phyloP scores from a whole-genome alignment of 2,888 invertebrate genomes.

The Drosophila borealis region DNA sequence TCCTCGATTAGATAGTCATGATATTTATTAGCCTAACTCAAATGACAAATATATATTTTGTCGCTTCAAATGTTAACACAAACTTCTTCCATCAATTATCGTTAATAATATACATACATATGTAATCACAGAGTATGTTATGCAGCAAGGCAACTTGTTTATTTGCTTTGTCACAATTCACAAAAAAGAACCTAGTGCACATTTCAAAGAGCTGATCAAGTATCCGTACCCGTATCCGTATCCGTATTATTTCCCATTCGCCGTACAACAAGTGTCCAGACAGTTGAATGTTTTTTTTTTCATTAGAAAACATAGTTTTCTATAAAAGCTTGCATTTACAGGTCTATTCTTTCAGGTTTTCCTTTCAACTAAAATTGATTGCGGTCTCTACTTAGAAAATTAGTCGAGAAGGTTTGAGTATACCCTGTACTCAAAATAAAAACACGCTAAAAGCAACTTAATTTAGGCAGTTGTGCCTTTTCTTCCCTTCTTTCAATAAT shows the following conservation, averaged over 20 bases:
- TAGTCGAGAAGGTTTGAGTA: no score
- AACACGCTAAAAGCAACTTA: no score
- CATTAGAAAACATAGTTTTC: neutral
- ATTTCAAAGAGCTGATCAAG: constrained; percentile 1
- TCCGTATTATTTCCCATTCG: constrained; percentile 2
- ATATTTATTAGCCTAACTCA: constrained; percentile 63
- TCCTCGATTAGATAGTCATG: constrained; percentile 69
- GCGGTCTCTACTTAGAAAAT: no score
- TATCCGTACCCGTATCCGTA: neutral
- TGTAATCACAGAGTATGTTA: constrained; percentile 13
- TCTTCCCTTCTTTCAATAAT: no score
- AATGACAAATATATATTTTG: constrained; percentile 54
- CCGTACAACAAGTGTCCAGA: neutral
- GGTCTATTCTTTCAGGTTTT: neutral
- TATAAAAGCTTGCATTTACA: neutral
- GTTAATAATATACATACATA: constrained; percentile 25
- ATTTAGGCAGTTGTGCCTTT: no score
- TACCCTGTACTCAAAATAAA: neutral
- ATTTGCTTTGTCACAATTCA: constrained; percentile 10
- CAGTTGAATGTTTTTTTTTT: constrained; percentile 9
- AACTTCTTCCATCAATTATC: constrained; percentile 45
- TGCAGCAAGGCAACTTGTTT: constrained; percentile 34
- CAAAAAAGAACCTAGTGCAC: neutral
- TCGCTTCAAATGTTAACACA: constrained; percentile 15
- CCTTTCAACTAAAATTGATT: neutral